Evolutionary conservation across 2,113 vertebrate genomes (phyloP).

Genomic region (Ifrita kowaldi): DNA sequence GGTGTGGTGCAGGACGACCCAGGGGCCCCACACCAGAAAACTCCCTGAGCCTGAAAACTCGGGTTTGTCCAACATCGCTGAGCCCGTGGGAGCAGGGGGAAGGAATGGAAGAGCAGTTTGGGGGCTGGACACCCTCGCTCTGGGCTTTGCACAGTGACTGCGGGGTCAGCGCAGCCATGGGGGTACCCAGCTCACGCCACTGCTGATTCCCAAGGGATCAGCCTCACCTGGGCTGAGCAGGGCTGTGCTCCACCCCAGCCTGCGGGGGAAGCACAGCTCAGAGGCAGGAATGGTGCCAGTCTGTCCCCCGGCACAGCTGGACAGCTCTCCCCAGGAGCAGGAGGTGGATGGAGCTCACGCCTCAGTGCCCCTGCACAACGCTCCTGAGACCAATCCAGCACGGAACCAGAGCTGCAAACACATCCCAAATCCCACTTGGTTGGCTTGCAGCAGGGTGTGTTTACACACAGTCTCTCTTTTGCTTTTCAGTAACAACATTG

Average conservation of each 20-base stretch:
- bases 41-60: background rate
- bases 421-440: background rate
- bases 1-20: background rate
- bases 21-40: background rate
- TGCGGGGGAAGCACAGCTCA: background rate
- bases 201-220: background rate
- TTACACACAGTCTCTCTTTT: background rate
- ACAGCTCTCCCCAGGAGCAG: background rate
- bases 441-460: background rate
- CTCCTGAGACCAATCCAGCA: background rate
- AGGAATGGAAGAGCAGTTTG: background rate
- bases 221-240: background rate
- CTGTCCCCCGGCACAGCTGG: background rate
- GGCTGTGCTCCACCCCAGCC: background rate
- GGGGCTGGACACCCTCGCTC: fast-evolving
- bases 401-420: background rate
- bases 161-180: fast-evolving
- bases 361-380: background rate
- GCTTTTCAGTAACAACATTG: background rate
- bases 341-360: background rate
- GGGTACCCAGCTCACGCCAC: background rate
- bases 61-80: fast-evolving
- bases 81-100: background rate
- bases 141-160: background rate
- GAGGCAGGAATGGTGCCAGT: background rate